Base-by-base conservation (phyloP, 2,888 invertebrate species). In the Cremastinae sp. region DNA sequence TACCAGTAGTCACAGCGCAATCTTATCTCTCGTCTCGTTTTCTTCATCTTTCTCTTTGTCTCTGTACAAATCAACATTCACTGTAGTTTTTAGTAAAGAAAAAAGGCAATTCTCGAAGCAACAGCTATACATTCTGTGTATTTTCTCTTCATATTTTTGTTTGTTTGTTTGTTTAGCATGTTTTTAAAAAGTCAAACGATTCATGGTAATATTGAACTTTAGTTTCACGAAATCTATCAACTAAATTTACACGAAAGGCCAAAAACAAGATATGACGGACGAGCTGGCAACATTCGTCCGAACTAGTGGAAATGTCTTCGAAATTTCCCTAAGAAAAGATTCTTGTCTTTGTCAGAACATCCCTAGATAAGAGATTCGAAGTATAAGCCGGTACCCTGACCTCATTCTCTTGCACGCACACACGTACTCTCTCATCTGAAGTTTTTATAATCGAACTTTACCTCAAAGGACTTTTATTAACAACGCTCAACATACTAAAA, bases 401-500 rank as follows among this genome's bases (percentile, higher is more conserved):
- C 69, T 61, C 59, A 43, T 38, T 45, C 59, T 22, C 59, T 12
- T 28, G 22, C 59, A 59, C 28, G 43, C 43, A 12, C 59, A 22
- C 43, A 45, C 28, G 14, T 18, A 58, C 49, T 59, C 5, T 58
- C 16, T 49, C 22, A 36, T 53, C 34, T 58, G 28, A 53, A 47
- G 70, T 65, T 54, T 74, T 38, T 22, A 36, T 53, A 38, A 70
- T 74, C 65, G 47, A 71, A 70, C 56, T 74, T 80, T 70, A 74
- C 47, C 74, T 58, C 69, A 53, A 71, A 72, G 38, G 54, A 53
- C 66, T 65, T 18, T 62, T 61, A 47, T 34, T 16, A 62, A 66
- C 51, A 61, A 28, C 56, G 51, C 53, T 20, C 45, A n/a, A 66
- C 51, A 28, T 80, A 83, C 85, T 89, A 95, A 92, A 94, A 98